A percentile compares a stretch with the other conserved stretches of the same genome.
Evolutionary conservation across 1,140 invertebrate genomes (phyloP).

Genomic region (Hylaeus volcanicus): DNA sequence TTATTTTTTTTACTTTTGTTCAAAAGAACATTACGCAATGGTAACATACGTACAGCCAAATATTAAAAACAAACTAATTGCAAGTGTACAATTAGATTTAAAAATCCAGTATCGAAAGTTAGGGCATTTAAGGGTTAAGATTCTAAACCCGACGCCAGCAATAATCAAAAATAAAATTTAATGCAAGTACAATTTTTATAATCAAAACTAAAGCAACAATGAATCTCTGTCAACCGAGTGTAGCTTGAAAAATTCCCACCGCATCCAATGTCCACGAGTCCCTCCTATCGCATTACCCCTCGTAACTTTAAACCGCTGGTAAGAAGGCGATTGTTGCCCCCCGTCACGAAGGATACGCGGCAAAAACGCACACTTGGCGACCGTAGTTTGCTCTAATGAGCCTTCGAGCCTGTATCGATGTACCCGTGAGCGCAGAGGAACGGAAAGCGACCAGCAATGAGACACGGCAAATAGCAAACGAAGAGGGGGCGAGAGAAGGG

Average conservation of each 20-base stretch:
- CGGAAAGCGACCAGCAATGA: background rate
- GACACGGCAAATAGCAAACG: background rate
- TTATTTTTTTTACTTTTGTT: no score
- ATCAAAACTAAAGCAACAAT: no score
- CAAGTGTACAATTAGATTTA: no score
- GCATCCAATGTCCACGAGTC: background rate
- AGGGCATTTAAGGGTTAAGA: no score
- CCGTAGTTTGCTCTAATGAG: constrained; percentile 58
- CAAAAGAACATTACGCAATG: no score
- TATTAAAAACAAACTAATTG: no score
- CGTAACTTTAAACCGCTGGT: constrained; percentile 2
- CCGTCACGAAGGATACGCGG: background rate
- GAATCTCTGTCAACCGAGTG: no score
- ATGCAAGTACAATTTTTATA: no score
- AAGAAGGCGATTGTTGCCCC: background rate
- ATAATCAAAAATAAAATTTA: no score
- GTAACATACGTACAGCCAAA: no score
- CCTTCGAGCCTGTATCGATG: constrained; percentile 24
- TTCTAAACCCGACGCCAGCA: no score
- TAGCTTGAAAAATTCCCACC: background rate
- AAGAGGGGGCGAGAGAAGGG: constrained; percentile 6
- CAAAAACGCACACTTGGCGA: constrained; percentile 17
- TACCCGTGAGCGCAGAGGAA: background rate
- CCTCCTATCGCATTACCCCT: background rate
- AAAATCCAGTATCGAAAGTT: no score